Evolutionary conservation across 2,113 vertebrate genomes (phyloP).

Genomic region (Tragelaphus scriptus): DNA sequence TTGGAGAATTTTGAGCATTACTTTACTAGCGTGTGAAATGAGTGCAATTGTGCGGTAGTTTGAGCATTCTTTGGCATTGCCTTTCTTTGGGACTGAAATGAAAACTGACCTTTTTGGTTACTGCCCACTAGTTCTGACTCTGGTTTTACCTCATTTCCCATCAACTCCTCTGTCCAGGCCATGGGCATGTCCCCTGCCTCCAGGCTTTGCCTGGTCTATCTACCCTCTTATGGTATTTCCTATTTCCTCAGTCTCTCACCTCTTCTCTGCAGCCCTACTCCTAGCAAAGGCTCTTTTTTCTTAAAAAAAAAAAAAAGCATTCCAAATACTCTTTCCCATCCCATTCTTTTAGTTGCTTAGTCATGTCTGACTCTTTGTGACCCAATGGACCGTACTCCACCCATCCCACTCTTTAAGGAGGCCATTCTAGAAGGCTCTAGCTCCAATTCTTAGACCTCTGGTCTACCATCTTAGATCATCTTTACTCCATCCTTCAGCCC

Average conservation of each 20-base stretch:
- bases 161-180: not conserved
- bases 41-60: too few species aligned
- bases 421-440: not conserved
- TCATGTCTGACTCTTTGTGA: not conserved
- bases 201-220: not conserved
- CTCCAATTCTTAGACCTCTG: not conserved
- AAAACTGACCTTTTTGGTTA: too few species aligned
- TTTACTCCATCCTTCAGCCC: not conserved
- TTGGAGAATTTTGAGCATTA: too few species aligned
- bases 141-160: not conserved
- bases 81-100: too few species aligned
- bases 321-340: not conserved
- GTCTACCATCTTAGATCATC: not conserved
- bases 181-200: not conserved
- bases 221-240: not conserved
- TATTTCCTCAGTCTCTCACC: not conserved
- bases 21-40: too few species aligned
- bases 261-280: not conserved
- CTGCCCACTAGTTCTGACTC: not conserved
- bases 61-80: too few species aligned
- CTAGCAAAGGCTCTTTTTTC: not conserved
- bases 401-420: not conserved
- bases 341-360: not conserved
- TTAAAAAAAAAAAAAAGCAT: not conserved
- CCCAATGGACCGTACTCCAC: not conserved